phyloP scores from a whole-genome alignment of 53 echinoderm and acorn worm species.

The Echinometra lucunter region DNA sequence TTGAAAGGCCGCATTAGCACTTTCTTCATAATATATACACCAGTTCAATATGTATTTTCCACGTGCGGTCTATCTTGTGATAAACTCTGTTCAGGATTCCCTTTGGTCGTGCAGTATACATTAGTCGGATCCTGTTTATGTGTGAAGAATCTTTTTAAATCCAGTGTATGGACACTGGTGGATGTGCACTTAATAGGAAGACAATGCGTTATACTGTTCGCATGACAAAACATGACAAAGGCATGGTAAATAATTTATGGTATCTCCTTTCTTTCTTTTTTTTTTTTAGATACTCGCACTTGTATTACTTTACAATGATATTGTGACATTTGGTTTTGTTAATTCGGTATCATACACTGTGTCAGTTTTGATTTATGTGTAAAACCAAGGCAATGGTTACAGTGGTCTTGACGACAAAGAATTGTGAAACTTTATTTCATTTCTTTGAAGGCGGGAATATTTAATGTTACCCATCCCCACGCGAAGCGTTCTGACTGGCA shows the following conservation, averaged over 20 bases:
- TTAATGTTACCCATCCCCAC: not conserved
- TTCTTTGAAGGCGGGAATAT: not conserved
- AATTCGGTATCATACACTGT: not conserved
- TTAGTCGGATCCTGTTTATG: conserved; percentile 44
- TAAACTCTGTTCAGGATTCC: not conserved
- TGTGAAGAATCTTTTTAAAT: not conserved
- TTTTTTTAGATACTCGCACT: not conserved
- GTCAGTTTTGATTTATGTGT: not conserved
- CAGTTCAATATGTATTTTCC: not conserved
- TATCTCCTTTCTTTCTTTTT: not conserved
- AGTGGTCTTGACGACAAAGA: not conserved
- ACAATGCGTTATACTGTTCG: conserved; percentile 26
- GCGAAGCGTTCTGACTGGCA: conserved; percentile 29
- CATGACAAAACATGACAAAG: not conserved
- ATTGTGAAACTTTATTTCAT: not conserved
- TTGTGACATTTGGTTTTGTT: not conserved
- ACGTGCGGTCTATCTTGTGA: not conserved
- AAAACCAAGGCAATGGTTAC: not conserved
- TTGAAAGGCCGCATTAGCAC: not conserved
- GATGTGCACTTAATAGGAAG: conserved; percentile 2
- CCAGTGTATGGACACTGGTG: not conserved
- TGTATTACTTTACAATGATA: not conserved
- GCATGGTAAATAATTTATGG: not conserved
- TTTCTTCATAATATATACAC: not conserved
- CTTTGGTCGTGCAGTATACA: conserved; percentile 22